Percentiles rank a stretch among this genome's conserved stretches.
Conservation (phyloP, 2,113 vertebrate species). For the Lycocorax pyrrhopterus region DNA sequence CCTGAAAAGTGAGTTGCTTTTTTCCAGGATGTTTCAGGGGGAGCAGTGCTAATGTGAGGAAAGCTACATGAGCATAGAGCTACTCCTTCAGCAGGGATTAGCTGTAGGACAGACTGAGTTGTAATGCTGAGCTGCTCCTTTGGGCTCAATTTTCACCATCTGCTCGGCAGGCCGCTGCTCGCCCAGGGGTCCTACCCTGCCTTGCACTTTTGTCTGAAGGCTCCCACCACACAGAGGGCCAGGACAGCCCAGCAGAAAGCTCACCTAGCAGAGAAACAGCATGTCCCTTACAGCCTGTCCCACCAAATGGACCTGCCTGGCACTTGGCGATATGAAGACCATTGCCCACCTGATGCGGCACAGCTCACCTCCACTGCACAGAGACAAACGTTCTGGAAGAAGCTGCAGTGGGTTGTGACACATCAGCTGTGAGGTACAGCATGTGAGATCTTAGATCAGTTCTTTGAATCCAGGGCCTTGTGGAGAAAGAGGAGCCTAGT, state of each 20-base stretch:
- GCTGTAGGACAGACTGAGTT: not conserved
- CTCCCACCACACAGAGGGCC: not conserved
- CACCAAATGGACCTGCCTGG: not conserved
- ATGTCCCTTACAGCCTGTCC: not conserved
- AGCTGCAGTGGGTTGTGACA: not conserved
- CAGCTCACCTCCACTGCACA: not conserved
- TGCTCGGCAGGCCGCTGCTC: not conserved
- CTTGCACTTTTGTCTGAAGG: not conserved
- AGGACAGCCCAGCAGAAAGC: not conserved
- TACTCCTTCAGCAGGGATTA: not conserved
- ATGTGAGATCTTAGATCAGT: not conserved
- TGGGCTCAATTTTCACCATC: not conserved
- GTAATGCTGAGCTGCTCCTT: not conserved
- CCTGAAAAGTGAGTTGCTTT: not conserved
- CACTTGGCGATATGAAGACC: fast-evolving
- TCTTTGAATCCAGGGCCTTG: not conserved
- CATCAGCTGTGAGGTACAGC: not conserved
- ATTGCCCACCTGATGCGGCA: not conserved
- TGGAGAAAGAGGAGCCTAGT: not conserved
- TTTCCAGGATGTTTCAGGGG: not conserved
- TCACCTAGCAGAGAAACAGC: not conserved
- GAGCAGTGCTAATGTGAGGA: not conserved
- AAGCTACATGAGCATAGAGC: fast-evolving
- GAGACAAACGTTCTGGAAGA: not conserved
- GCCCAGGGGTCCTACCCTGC: not conserved